A percentile compares a stretch with the other conserved stretches of the same genome.
These are phyloP conservation scores for Gadus chalcogrammus DNA, from an alignment of 2,113 vertebrate species.

Conservation along the genomic window DNA sequence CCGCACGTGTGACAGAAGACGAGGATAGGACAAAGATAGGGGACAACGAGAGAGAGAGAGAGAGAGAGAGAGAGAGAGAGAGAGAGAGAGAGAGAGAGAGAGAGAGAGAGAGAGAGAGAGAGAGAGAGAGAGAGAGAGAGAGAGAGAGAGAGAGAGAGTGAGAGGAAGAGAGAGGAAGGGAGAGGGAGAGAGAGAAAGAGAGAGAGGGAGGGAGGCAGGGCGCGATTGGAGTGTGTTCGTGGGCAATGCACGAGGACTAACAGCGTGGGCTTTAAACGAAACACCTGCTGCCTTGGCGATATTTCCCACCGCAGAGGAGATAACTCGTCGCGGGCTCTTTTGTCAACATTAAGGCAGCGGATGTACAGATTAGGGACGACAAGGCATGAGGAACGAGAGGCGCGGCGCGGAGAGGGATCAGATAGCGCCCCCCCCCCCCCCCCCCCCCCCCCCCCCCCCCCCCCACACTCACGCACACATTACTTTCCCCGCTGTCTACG, in stretches of 20 bases:
- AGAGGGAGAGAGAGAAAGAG: not conserved
- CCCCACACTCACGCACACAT: too few species aligned
- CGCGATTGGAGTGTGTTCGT: not conserved
- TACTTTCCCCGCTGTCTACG: too few species aligned
- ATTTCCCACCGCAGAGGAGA: not conserved
- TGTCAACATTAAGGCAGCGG: not conserved
- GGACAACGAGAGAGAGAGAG: not conserved
- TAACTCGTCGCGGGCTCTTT: not conserved
- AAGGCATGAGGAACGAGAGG: too few species aligned
- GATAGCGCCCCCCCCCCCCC: too few species aligned
- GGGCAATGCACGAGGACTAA: not conserved
- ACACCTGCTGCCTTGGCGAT: not conserved
- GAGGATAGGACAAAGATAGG: not conserved
- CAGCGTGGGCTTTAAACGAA: not conserved
- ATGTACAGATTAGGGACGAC: not conserved
- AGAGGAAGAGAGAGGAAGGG: too few species aligned
- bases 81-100: not conserved
- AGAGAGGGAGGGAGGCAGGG: not conserved
- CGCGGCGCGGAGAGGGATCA: too few species aligned
- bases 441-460: too few species aligned
- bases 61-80: conserved; percentile 11
- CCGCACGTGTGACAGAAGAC: too few species aligned
- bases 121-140: too few species aligned
- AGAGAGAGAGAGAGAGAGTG: conserved; percentile 5
- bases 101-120: too few species aligned